These are phyloP conservation scores for Cephus rjabovi DNA, from an alignment of 2,888 invertebrate species.

Conservation along the genomic window DNA sequence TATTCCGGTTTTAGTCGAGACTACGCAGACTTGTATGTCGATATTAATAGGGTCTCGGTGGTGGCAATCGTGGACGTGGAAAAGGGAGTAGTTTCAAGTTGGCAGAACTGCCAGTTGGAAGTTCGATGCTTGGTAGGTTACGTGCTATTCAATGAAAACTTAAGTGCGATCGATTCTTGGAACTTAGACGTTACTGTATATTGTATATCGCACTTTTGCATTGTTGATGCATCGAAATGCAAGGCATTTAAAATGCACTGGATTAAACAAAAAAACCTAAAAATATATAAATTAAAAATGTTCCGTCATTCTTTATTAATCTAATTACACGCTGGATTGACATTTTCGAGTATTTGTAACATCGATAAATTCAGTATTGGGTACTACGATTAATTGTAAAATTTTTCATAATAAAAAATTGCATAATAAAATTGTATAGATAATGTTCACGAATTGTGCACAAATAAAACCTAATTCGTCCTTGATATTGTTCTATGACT, in stretches of 20 bases:
- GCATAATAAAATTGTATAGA: neutral
- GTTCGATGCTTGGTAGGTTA: neutral
- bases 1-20: neutral
- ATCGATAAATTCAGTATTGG: neutral
- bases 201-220: neutral
- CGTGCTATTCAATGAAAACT: neutral
- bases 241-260: neutral
- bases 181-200: neutral
- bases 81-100: neutral
- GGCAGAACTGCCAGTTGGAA: neutral
- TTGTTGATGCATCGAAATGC: neutral
- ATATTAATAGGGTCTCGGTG: neutral
- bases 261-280: neutral
- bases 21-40: neutral
- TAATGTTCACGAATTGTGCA: neutral
- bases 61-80: neutral
- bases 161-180: neutral
- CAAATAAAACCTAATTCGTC: neutral
- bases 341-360: neutral
- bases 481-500: too few relatives aligned
- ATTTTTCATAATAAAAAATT: neutral
- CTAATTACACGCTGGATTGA: neutral
- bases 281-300: too few relatives aligned
- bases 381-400: neutral
- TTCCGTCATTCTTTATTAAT: neutral